Evolutionary conservation across 2,113 vertebrate species (phyloP).

Genomic region (Orientallactaga bullata): DNA sequence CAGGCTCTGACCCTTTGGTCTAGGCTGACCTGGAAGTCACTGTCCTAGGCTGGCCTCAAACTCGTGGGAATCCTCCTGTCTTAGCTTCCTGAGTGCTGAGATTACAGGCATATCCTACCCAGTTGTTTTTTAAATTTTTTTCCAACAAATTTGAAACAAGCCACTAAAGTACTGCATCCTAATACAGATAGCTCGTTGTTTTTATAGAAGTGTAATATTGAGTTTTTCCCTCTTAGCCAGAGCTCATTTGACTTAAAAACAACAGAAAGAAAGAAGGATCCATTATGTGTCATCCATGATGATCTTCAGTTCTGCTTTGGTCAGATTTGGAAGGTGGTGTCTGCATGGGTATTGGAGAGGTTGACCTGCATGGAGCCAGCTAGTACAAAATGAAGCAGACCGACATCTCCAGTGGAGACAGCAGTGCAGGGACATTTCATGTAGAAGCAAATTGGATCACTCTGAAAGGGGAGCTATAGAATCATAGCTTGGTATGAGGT

Average conservation of each 20-base stretch:
- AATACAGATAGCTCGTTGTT: neutral
- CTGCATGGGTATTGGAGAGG: neutral
- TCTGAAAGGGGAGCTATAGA: neutral
- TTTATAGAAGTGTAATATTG: neutral
- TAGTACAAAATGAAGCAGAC: neutral
- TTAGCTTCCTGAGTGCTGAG: neutral
- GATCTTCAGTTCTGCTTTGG: constrained; percentile 23
- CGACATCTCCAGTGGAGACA: neutral
- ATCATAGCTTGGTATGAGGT: neutral
- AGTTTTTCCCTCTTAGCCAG: neutral
- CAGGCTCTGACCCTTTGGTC: neutral
- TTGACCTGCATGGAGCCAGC: neutral
- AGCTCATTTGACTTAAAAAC: constrained; percentile 30
- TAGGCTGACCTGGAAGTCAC: neutral
- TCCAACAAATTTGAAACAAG: constrained; percentile 20
- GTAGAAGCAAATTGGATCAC: neutral
- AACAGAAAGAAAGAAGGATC: neutral
- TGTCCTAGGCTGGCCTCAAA: neutral
- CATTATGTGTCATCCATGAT: neutral
- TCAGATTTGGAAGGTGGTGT: neutral
- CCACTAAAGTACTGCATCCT: neutral
- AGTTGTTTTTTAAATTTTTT: neutral
- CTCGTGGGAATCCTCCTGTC: neutral
- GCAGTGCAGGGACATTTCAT: neutral
- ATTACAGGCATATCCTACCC: neutral